These are phyloP conservation scores for Lissocephala sabroskyi DNA, from an alignment of 2,888 invertebrate species.

Conservation along the genomic window DNA sequence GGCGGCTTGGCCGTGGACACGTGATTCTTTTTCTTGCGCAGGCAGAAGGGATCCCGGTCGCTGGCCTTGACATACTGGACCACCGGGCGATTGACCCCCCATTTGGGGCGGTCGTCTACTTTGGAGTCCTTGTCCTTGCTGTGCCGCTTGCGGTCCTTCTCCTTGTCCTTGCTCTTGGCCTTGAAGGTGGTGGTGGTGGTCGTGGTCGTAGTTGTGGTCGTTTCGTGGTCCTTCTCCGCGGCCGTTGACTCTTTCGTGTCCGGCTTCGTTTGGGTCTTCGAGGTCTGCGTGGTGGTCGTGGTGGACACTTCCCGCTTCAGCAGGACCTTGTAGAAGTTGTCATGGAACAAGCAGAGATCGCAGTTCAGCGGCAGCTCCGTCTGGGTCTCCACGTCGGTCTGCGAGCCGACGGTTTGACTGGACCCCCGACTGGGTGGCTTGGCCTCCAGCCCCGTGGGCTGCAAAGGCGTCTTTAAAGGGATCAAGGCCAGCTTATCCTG, in stretches of 20 bases:
- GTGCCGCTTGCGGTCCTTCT: constrained; percentile 47
- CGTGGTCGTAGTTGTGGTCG: constrained; percentile 71
- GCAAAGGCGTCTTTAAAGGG: constrained; percentile 30
- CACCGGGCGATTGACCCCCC: constrained; percentile 84
- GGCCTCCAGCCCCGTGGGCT: not conserved
- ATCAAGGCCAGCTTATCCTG: constrained; percentile 53
- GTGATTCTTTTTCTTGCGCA: constrained; percentile 75
- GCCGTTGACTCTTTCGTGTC: constrained; percentile 51
- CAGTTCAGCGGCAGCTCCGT: constrained; percentile 70
- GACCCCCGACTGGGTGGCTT: constrained; percentile 4
- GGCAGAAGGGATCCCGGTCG: constrained; percentile 88
- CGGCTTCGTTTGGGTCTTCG: constrained; percentile 59
- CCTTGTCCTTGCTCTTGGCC: constrained; percentile 63
- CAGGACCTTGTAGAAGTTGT: constrained; percentile 71
- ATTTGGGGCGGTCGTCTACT: constrained; percentile 80
- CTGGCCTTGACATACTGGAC: constrained; percentile 91
- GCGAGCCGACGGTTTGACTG: constrained; percentile 10
- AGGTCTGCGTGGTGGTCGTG: constrained; percentile 71
- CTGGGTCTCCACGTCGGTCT: constrained; percentile 68
- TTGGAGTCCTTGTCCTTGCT: constrained; percentile 50
- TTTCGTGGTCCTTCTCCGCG: constrained; percentile 62
- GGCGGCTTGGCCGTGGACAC: constrained; percentile 73
- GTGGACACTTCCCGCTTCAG: constrained; percentile 71
- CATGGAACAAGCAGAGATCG: constrained; percentile 70
- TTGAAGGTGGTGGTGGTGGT: constrained; percentile 70